Evolutionary conservation across 2,113 vertebrate genomes (phyloP), one percentile per base, ranked within the genome.

Genomic region (Petromus typicus): DNA sequence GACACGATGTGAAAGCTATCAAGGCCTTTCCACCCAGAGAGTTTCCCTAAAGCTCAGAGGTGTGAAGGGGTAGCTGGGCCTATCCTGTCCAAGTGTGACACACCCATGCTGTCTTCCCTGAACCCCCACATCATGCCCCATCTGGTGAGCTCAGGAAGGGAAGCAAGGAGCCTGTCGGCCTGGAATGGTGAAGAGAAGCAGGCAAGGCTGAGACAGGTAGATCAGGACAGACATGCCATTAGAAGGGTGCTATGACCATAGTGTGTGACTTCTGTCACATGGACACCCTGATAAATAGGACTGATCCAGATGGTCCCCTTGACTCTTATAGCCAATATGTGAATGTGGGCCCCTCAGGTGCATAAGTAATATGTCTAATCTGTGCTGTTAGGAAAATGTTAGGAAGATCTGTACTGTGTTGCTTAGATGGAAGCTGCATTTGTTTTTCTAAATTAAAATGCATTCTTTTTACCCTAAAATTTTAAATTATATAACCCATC

Each of bases 41-140:
- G 76, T 6, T 27, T 83, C 43, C 34, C 30, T 18, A 25, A 56
- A 66, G 63, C 22, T 25, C 45, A 30, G 48, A 17, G 2, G 40
- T 2, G 3, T 22, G 45, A 13, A 27, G 32, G 12, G 3, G 56
- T 18, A 8, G 9, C 83, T 12, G 1, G n/a, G 8, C 40, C 71
- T 54, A 57, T 37, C 34, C 64, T 51, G 30, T 23, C 37, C 12
- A 43, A 45, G 51, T 13, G 9, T 2, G 14, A 56, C 5, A 1
- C 13, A 34, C 48, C 34, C 0, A 0, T 45, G 48, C 0, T n/a
- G 43, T n/a, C 13, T 20, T 0, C 23, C 73, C n/a, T 0, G 2
- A 66, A 51, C 14, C 34, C 30, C 43, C 56, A 10, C 48, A 51
- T 16, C 79, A 11, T 78, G 61, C 22, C 22, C 12, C 17, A 37